These are phyloP conservation scores for Plotosus lineatus DNA, from an alignment of 2,113 vertebrate genomes.

Conservation along the genomic window DNA sequence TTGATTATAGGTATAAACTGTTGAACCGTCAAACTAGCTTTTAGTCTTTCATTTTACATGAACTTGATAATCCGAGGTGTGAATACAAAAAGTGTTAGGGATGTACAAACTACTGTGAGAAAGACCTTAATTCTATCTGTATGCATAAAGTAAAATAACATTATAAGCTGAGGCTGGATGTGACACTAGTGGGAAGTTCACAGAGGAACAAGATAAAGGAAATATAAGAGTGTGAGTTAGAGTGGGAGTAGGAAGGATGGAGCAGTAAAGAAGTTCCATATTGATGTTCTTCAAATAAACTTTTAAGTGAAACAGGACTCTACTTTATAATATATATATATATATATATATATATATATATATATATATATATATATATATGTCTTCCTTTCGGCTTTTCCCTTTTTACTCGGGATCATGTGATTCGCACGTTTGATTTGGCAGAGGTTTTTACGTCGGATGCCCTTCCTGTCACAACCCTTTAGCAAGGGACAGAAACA, in stretches of 20 bases:
- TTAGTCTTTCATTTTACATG: neutral
- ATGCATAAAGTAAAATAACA: neutral
- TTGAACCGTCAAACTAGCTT: neutral
- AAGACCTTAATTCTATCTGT: neutral
- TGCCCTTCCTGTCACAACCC: no score
- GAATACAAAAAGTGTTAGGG: neutral
- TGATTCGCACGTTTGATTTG: no score
- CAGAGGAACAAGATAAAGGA: neutral
- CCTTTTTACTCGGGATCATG: no score
- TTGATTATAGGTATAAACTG: no score
- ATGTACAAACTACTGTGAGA: neutral
- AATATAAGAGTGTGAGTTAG: neutral
- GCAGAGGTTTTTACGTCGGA: no score
- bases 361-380: no score
- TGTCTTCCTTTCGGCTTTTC: no score
- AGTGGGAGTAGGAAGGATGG: neutral
- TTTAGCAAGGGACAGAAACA: no score
- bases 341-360: no score
- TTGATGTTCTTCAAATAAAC: conserved; percentile 12
- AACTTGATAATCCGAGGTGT: neutral
- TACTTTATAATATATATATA: no score
- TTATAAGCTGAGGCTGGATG: neutral
- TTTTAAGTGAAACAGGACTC: neutral
- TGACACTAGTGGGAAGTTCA: neutral
- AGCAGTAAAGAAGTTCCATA: neutral